Base-by-base conservation (phyloP, 2,888 invertebrate genomes). In the Busseola fusca region DNA sequence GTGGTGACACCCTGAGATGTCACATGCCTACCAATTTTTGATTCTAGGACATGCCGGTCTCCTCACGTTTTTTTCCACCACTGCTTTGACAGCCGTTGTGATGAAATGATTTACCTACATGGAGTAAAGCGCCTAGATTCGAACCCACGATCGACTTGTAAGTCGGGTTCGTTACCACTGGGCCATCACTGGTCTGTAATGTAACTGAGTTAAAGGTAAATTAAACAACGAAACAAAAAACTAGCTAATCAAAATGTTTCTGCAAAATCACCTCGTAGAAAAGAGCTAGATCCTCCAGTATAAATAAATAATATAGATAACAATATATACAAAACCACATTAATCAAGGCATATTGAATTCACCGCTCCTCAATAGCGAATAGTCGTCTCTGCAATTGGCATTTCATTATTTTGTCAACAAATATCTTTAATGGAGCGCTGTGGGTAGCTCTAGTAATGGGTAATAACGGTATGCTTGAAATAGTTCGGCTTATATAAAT, bases 401-500 rank as follows among this genome's bases (percentile, higher is more conserved):
- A 80, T 75, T 83, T 78, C 72, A 84, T 84, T 34, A 34, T 34
- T 34, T 84, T 83, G 77, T 83, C 81, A 84, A 80, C 71, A 82
- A 78, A 78, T 72, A 67, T 84, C 78, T 69, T 84, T 74, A 65
- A 57, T 72, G 64, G 57, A 58, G 54, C 70, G 68, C 67, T 72
- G 64, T 40, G 65, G 57, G 60, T 57, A 64, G 52, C 64, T 67
- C n/a, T 54, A 58, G 72, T 80, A 82, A 87, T 87, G 80, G 84
- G 16, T 42, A 72, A 65, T 50, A 73, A 14, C 40, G 83, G 81
- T 73, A 86, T 86, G 82, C 82, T 74, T 76, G 73, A 67, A 72
- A 79, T 72, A 65, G 68, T 78, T 74, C 73, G 80, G 83, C 72
- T 84, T 82, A 87, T 87, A 86, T 84, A 86, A 87, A 89, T 88